These are phyloP conservation scores for Channa maculata DNA, from an alignment of 2,113 vertebrate genomes.

Conservation along the genomic window DNA sequence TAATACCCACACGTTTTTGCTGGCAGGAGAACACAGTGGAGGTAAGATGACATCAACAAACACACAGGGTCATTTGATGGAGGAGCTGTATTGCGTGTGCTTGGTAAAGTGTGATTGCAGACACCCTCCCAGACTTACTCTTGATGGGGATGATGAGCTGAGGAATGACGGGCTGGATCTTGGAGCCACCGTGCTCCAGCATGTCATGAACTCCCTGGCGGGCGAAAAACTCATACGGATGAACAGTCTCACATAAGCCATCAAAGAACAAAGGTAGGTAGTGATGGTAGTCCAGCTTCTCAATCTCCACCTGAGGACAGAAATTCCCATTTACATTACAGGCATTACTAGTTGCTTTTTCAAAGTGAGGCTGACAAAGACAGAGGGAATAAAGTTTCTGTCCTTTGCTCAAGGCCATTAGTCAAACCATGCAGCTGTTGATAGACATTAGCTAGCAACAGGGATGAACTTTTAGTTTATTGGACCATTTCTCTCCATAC, in stretches of 20 bases:
- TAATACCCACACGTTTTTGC: background rate
- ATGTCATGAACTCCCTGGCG: constrained; percentile 94
- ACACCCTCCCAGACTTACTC: constrained; percentile 83
- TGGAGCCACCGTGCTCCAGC: constrained; percentile 92
- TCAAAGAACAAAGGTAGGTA: constrained; percentile 95
- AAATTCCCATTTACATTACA: constrained; percentile 39
- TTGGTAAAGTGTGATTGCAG: constrained; percentile 12
- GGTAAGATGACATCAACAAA: constrained; percentile 8
- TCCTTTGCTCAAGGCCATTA: constrained; percentile 31
- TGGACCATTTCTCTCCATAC: background rate
- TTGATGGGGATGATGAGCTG: constrained; percentile 93
- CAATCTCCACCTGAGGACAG: constrained; percentile 88
- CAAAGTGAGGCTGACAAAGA: background rate
- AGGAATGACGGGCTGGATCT: constrained; percentile 91
- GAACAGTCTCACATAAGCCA: constrained; percentile 90
- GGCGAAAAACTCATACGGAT: constrained; percentile 94
- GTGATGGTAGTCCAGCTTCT: constrained; percentile 93
- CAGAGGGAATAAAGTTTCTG: background rate
- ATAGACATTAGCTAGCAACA: constrained; percentile 14
- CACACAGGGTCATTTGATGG: background rate
- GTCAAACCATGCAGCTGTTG: background rate
- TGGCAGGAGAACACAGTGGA: background rate
- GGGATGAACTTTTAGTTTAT: constrained; percentile 6
- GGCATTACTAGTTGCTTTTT: constrained; percentile 6
- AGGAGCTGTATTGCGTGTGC: constrained; percentile 9